Base-by-base conservation (phyloP, 2,113 vertebrate species). In the Baryphthengus martii region DNA sequence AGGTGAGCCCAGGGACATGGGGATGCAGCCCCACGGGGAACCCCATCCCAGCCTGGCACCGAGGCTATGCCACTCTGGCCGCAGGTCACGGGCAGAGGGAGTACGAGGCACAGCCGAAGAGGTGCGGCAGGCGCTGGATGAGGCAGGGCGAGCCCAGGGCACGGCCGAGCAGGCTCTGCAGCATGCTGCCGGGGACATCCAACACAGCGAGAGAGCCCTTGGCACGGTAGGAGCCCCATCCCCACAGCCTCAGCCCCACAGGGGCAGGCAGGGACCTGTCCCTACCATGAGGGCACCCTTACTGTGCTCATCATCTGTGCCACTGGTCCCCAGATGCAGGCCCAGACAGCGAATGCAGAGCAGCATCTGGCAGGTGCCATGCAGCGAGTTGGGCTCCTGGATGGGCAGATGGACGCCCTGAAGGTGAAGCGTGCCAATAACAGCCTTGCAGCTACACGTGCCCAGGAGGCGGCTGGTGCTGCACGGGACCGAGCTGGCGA, bases 351-450 rank as follows among this genome's bases (percentile, higher is more conserved):
- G 13, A 97, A 94, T 8, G 92, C 98, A 14, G 99, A 99, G 96
- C 97, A 97, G 88, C 83, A 97, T 58, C 97, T 99, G 91, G 97
- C 92, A 0, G 98, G 98, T 3, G 99, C 99, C 61, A 97, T 98
- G 97, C 96, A 97, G 49, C 98, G 97, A 31, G 96, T 99, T 26
- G 97, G 90, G 40, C 95, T 96, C 17, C 96, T 99, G 80, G 98
- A 98, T 17, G 93, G 86, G 59, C 98, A 99, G 79, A 98, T 99
- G 2, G 98, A 98, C 2, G 95, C 95, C 29, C 97, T 99, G 86
- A 99, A 99, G 95, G 97, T 99, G 94, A 99, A 99, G 94, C 97
- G 98, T 6, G 99, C 99, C 75, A 99, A 98, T 91, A 99, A 99
- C 96, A 99, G 98, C 96, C 97, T 99, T 97, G 98, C 98, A 9